Conservation (phyloP, 53 echinoderm and acorn worm genomes). For the Temnopleurus reevesii region DNA sequence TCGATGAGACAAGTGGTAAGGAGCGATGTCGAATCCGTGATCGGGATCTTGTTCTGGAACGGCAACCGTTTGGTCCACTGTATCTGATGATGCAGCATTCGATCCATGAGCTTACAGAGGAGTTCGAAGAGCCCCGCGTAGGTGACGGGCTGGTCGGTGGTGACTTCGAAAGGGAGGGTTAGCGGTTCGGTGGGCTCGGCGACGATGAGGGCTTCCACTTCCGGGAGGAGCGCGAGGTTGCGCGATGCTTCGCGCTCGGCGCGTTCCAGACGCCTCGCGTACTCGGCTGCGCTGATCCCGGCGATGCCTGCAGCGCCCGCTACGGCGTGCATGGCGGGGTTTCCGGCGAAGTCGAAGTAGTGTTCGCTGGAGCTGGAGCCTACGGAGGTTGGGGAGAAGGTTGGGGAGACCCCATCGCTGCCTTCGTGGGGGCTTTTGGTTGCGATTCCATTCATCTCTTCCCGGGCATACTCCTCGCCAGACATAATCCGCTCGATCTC, state of each 20-base stretch:
- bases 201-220: conserved; percentile 85
- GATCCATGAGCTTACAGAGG: conserved; percentile 90
- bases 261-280: conserved; percentile 42
- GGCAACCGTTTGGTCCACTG: conserved; percentile 89
- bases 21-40: conserved; percentile 78
- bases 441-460: conserved; percentile 58
- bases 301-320: conserved; percentile 13
- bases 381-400: conserved; percentile 86
- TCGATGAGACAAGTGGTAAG: conserved; percentile 83
- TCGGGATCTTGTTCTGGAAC: conserved; percentile 67
- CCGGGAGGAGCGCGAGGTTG: conserved; percentile 74
- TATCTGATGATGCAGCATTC: conserved; percentile 82
- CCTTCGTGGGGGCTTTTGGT: conserved; percentile 76
- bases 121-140: conserved; percentile 81
- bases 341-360: conserved; percentile 74
- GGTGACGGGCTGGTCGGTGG: conserved; percentile 60
- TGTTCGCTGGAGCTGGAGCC: conserved; percentile 67
- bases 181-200: conserved; percentile 72
- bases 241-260: conserved; percentile 50
- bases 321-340: conserved; percentile 3
- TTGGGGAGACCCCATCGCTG: conserved; percentile 97
- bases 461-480: conserved; percentile 90
- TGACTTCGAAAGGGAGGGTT: conserved; percentile 62
- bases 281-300: conserved; percentile 44
- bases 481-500: conserved; percentile 99